Evolutionary conservation across 2,888 invertebrate genomes (phyloP), one percentile per base, ranked within the genome.

Genomic region (Gisinianus flammeolus): DNA sequence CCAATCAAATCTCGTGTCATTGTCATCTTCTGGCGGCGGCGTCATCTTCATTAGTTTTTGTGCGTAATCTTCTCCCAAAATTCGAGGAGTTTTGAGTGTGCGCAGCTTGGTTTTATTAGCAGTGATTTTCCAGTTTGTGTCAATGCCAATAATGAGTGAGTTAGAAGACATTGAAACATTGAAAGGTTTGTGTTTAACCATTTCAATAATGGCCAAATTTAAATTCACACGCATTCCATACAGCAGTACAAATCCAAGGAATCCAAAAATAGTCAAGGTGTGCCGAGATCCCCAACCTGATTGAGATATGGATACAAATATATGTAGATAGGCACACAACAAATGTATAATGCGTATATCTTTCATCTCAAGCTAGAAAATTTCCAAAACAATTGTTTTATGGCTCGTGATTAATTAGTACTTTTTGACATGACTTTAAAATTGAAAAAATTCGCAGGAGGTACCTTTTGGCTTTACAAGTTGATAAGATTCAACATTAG

Each of bases 1-100:
- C 86, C 86, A 86, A 54, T 82, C 62, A 52, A 85, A 84, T 74
- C n/a, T 44, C 58, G 10, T n/a, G 4, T 56, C 19, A 56, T n/a
- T n/a, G 4, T 56, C n/a, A n/a, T 56, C 56, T 8, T 56, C 56
- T 44, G 16, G 44, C 6, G 16, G 44, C 6, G 44, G 6, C 44
- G 8, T 44, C 44, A 6, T 44, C 44, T 44, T 24, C 16, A 44
- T 16, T 10, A 44, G 6, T 44, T 44, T 44, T 16, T 44, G 44
- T 44, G 8, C 44, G 44, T 16, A 6, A 44, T 16, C 6, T 44
- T 44, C 8, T 44, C 44, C 8, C 44, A 16, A 10, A 10, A 16
- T 10, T 44, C 44, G 44, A 44, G 16, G n/a, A n/a, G n/a, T n/a
- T n/a, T n/a, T 44, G 44, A 44, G 8, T 44, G 16, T 16, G 6